Evolutionary conservation across 2,113 vertebrate genomes (phyloP), one percentile per base, ranked within the genome.

Genomic region (Oryzias curvinotus): DNA sequence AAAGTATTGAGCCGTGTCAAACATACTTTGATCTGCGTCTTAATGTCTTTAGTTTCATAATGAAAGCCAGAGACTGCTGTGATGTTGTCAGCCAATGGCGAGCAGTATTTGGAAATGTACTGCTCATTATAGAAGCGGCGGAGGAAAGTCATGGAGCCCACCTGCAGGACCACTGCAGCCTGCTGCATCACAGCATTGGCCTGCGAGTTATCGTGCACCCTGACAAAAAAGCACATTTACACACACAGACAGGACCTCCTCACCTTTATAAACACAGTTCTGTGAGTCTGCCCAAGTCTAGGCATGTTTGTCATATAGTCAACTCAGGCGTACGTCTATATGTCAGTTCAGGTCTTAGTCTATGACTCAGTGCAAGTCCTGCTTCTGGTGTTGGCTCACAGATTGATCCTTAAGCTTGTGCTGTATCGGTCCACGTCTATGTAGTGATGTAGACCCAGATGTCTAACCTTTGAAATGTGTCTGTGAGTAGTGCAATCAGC

Each of bases 151-250:
- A 91, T 82, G n/a, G 85, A 83, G 19, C 90, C 88, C 55, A 91
- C 83, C 73, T 88, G 88, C 55, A 91, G 72, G 55, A 92, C 85
- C 36, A 91, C 83, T 5, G 85, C 30, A 0, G 89, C 91, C 71
- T 90, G 90, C 65, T 91, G 89, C 90, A 91, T 92, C 57, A 91
- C 86, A 1, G 86, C 89, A 2, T 87, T 89, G 7, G 91, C 88
- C 69, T 80, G 68, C 0, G 88, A 87, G 23, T 92, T 90, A 55
- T 89, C 81, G 17, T 92, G 82, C 4, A 92, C 88, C 57, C 89
- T 90, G 49, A 16, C 36, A 36, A 42, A 62, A 4, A 61, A 17
- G 50, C 6, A 61, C 14, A 10, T 7, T 36, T 36, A 36, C 2
- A 23, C 21, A 23, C 21, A 23, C 2, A 23, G 21, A 23, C 21